Evolutionary conservation across 92 coral and sea anemone species (phyloP).

Genomic region (Zoanthus sociatus): DNA sequence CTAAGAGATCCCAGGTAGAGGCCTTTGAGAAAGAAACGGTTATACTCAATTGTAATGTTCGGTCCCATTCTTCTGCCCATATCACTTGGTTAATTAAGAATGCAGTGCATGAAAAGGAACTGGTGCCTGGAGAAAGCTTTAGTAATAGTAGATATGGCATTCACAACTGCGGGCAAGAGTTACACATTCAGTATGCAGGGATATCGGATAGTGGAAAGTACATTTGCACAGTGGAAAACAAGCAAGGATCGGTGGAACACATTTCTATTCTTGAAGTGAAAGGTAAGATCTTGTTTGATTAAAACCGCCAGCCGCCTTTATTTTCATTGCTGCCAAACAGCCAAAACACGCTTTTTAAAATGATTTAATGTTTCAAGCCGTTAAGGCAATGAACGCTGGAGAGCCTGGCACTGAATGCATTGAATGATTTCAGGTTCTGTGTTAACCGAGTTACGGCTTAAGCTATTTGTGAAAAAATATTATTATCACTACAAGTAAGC

Average conservation of each 20-base stretch:
- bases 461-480: no score
- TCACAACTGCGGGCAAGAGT: slow-evolving; percentile 11
- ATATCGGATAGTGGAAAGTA: slow-evolving; percentile 26
- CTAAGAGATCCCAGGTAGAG: background rate
- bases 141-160: background rate
- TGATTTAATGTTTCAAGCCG: no score
- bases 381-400: no score
- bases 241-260: background rate
- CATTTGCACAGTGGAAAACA: background rate
- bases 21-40: background rate
- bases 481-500: no score
- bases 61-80: background rate
- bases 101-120: background rate
- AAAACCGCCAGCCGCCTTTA: background rate
- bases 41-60: slow-evolving; percentile 2
- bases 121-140: background rate
- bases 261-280: background rate
- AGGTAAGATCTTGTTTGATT: background rate
- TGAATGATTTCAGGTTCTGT: no score
- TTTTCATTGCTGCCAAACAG: no score
- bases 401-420: no score
- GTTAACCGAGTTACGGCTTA: no score
- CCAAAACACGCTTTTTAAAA: no score
- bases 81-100: background rate
- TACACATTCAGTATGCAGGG: slow-evolving; percentile 11